Base-by-base conservation (phyloP, 2,888 invertebrate species). In the Nymphalis c-album region DNA sequence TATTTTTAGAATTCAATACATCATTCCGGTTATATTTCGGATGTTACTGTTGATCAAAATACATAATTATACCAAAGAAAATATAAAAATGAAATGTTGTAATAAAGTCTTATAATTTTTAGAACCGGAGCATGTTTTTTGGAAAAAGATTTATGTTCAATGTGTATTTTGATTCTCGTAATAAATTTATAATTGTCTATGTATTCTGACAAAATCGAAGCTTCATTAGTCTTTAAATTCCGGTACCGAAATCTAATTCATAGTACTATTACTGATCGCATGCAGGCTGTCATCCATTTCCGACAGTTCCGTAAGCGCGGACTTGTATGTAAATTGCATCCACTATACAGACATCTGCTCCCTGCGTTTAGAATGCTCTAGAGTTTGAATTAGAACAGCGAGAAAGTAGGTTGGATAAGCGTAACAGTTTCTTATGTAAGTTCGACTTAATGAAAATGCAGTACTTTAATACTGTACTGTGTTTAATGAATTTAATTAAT, bases 241-340 rank as follows among this genome's bases (percentile, higher is more conserved):
- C 1, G 35, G 20, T 20, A 18, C 10, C 5, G 57, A 57, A 18
- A 18, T 48, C 57, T 57, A 62, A 58, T 48, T 45, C 26, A 60
- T 50, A 63, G 50, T 57, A 50, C 46, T 40, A 46, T 61, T 17
- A 17, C 61, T 60, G 64, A 55, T 48, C 17, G 61, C 40, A 13
- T 55, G 61, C 60, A 60, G 20, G 55, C 40, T 31, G 65, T 57
- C 64, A 65, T 60, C 35, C 40, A 64, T 71, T 71, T 71, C 67
- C 64, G 63, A 18, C 57, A 55, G 59, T 55, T 66, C 66, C 61
- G 68, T 60, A 55, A 47, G 46, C 55, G 51, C 51, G 20, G 64
- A 63, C 60, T 67, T 64, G 53, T 66, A 62, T 64, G 63, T 61
- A 68, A 71, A 68, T 66, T 64, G 40, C 64, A 68, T 60, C 8